These are phyloP conservation scores for Edolisoma coerulescens DNA, from an alignment of 2,113 vertebrate species.

Conservation along the genomic window DNA sequence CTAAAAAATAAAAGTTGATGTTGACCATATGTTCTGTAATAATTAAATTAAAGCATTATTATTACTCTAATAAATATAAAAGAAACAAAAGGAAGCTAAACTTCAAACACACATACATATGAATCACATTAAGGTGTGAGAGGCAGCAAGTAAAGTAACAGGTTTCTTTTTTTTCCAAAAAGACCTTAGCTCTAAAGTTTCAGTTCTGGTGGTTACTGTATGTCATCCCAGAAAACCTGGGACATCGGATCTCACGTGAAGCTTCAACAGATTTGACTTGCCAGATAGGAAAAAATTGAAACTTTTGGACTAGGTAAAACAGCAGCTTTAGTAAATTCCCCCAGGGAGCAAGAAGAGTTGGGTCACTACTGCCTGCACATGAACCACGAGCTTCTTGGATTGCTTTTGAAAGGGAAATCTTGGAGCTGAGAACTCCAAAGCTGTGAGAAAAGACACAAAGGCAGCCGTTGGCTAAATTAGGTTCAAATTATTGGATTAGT, in stretches of 20 bases:
- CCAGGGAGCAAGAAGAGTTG: constrained; percentile 50
- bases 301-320: constrained; percentile 67
- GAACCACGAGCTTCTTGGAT: constrained; percentile 40
- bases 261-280: constrained; percentile 32
- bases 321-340: constrained; percentile 70
- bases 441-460: constrained; percentile 57
- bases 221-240: constrained; percentile 10
- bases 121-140: constrained; percentile 79
- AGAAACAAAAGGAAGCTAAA: constrained; percentile 73
- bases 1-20: constrained; percentile 74
- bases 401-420: constrained; percentile 41
- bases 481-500: constrained; percentile 26
- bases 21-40: constrained; percentile 69
- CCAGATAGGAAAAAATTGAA: constrained; percentile 63
- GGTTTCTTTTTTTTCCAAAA: constrained; percentile 40
- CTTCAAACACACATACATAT: constrained; percentile 71
- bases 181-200: constrained; percentile 68
- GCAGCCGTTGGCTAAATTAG: constrained; percentile 57
- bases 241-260: neutral
- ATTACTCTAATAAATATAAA: constrained; percentile 82
- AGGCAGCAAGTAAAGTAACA: constrained; percentile 77
- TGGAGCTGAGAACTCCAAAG: constrained; percentile 62
- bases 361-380: constrained; percentile 56
- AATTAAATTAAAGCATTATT: constrained; percentile 77
- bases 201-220: constrained; percentile 46